Conservation (phyloP, 2,797 vertebrate species). For the Trachops cirrhosus region DNA sequence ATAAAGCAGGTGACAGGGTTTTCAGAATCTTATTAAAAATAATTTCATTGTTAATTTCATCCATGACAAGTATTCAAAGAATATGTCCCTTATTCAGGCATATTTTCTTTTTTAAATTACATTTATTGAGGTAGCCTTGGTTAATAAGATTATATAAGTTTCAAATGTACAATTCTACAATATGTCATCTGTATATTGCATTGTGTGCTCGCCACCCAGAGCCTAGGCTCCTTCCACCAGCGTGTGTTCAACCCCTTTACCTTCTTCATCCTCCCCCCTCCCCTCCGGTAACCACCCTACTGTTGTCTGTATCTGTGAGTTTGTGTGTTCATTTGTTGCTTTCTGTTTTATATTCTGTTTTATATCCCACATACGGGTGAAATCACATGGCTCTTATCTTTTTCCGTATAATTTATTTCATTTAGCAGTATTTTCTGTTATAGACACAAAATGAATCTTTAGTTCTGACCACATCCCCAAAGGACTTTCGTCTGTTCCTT, state of each 20-base stretch:
- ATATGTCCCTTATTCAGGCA: neutral
- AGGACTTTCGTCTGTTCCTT: neutral
- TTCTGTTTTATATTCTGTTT: neutral
- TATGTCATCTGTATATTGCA: neutral
- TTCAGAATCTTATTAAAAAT: neutral
- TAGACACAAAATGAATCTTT: neutral
- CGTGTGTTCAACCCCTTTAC: neutral
- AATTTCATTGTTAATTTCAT: neutral
- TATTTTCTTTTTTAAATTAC: neutral
- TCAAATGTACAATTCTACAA: neutral
- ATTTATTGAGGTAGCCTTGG: neutral
- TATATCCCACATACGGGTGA: neutral
- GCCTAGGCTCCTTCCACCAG: neutral
- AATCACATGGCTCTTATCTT: neutral
- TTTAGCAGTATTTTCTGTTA: neutral
- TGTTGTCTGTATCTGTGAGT: neutral
- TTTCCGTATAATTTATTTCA: neutral
- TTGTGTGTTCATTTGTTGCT: neutral
- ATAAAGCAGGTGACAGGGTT: conserved; percentile 72
- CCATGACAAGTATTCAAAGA: neutral
- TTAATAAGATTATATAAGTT: neutral
- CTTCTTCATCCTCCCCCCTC: neutral
- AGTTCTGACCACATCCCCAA: neutral
- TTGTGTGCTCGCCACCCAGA: neutral
- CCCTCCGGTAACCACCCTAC: neutral